Percentiles rank a stretch among this genome's conserved stretches.
phyloP scores from a whole-genome alignment of 2,888 invertebrate genomes.

The Lucinisca nassula region DNA sequence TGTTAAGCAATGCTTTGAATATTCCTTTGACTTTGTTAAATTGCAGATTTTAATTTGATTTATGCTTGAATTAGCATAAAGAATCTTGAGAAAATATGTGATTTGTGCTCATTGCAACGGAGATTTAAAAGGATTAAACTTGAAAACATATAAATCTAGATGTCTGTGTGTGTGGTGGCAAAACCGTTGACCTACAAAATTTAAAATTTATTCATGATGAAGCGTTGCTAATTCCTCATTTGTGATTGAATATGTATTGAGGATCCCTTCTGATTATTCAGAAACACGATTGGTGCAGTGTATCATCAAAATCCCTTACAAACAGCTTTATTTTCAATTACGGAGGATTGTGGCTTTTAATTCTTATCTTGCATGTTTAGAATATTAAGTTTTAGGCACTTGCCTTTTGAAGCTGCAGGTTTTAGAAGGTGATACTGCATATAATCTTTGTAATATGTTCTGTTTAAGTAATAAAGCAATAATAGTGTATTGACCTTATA shows the following conservation, averaged over 20 bases:
- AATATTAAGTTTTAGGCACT: background rate
- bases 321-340: slow-evolving; percentile 1
- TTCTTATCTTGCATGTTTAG: background rate
- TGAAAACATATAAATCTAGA: background rate
- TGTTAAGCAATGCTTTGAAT: background rate
- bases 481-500: background rate
- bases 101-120: background rate
- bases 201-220: background rate
- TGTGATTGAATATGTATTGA: slow-evolving; percentile 8
- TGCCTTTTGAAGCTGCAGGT: background rate
- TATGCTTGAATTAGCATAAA: slow-evolving; percentile 8
- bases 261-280: background rate
- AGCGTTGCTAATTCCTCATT: background rate
- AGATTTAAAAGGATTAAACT: background rate
- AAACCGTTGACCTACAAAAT: slow-evolving; percentile 20
- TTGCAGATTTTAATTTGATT: slow-evolving; percentile 8
- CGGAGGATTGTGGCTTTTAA: background rate
- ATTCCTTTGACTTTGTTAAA: slow-evolving; percentile 6
- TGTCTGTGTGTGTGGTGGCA: slow-evolving; percentile 37
- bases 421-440: background rate
- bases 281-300: background rate
- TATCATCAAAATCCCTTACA: background rate
- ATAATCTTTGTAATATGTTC: background rate
- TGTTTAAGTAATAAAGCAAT: background rate
- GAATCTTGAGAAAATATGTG: background rate